Evolutionary conservation across 2,797 vertebrate genomes (phyloP), one percentile per base, ranked within the genome.

Genomic region (Brotula barbata): DNA sequence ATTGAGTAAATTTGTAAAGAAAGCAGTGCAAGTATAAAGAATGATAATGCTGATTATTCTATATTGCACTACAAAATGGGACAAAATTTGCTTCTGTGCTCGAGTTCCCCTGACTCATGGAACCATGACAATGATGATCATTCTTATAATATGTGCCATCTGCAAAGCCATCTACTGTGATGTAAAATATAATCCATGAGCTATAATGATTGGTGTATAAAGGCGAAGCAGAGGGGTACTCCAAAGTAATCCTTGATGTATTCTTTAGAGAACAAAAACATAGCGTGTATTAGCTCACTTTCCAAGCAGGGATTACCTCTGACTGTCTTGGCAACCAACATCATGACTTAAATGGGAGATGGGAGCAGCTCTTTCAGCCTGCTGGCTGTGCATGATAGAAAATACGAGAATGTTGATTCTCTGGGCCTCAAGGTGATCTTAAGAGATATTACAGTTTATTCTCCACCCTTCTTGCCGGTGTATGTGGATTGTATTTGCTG

Each of bases 261-360:
- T 58, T 75, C 64, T 64, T 60, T 42, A 49, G 64, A 75, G 54
- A 74, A 47, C 12, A 39, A 64, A 45, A 58, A 61, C 55, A 42
- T 71, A 47, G 58, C 45, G 16, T 12, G 10, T 44, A 59, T 65
- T 68, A 68, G 33, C 80, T 54, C 45, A 57, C 53, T 63, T 81
- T 70, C 60, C 41, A 74, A 60, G 56, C 43, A 54, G 46, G 49
- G 50, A 50, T 43, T 54, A 40, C 71, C 16, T 34, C 40, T 60
- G 39, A 67, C 56, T 79, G 37, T 58, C 67, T 68, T 79, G 79
- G 71, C 62, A 65, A 19, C 55, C 51, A 28, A 61, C 60, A 72
- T 84, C 64, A 34, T 23, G 40, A 69, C 64, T 82, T 78, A 63
- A 75, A 82, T 73, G 52, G 6, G 22, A 81, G 58, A 77, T 66